Base-by-base conservation (phyloP, 2,888 invertebrate species). In the Cheilosia variabilis region DNA sequence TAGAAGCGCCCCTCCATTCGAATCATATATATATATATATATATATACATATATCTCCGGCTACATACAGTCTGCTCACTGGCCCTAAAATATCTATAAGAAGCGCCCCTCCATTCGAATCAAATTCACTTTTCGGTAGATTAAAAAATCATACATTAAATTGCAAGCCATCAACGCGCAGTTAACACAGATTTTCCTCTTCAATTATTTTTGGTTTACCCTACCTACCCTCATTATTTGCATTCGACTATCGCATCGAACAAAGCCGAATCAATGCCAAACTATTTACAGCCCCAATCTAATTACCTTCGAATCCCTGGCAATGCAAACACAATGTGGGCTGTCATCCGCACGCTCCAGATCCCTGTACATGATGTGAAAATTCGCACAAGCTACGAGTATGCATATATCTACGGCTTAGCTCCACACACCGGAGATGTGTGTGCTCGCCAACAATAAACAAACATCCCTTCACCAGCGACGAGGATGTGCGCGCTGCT, bases 221-320 rank as follows among this genome's bases (percentile, higher is more conserved):
- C 1, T 9, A 7, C 31, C 9, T 76, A 62, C 45, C 62, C 43
- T 62, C 76, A 86, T 80, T 86, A 81, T 77, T 63, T 84, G 72
- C 84, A 75, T 76, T 84, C 71, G 79, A 69, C 69, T 58, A 76
- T 75, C 75, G 69, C 65, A 76, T n/a, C 52, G 17, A 77, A 86
- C 80, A 80, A 84, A 69, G 31, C 65, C 45, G 66, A 80, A 84
- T 79, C 84, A 86, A 86, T 86, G 80, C 84, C 80, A 86, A 86
- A 76, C 80, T 86, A 86, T 76, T 76, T 80, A 72, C 84, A 76
- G 69, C 71, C 47, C 76, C 86, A 86, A 86, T 86, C 86, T 86
- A 86, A 86, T 86, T 86, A 86, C 86, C 86, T 72, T 81, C 81
- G 76, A 81, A 76, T 72, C 76, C 50, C 68, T 81, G 76, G 76